Evolutionary conservation across 2,888 invertebrate genomes (phyloP), one percentile per base, ranked within the genome.

Genomic region (Arge pagana): DNA sequence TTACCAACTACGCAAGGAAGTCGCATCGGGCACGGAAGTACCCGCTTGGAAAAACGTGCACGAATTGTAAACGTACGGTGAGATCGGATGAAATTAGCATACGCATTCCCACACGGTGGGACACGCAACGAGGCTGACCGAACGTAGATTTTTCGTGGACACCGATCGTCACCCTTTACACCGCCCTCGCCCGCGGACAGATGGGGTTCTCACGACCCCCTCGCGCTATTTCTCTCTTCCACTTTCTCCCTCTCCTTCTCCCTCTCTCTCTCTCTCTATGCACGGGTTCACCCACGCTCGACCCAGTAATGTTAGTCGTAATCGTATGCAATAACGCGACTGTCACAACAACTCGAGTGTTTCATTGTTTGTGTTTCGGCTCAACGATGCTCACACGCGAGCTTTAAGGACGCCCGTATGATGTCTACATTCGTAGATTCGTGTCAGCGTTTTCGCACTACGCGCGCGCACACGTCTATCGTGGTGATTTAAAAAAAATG

Each of bases 101-200:
- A 62, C 63, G 62, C 68, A 72, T 72, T 72, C 70, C 72, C 72
- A 70, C 68, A 68, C 63, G 61, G 59, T 40, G 11, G 37, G 37
- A 18, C 7, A 13, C n/a, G 5, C 24, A 56, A 59, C 51, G 54
- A 40, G 45, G 10, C n/a, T 45, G 33, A 45, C 23, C 45, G 45
- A 23, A 15, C 11, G 35, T 5, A 16, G 33, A 23, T 45, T 45
- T 33, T 62, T 61, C 63, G 66, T 66, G 68, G 71, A 70, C 72
- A 72, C 64, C 74, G 75, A 75, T 75, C 73, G 19, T 67, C 71
- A 72, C 71, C 72, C 71, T 71, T n/a, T n/a, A n/a, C 50, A 45
- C 71, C 62, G 61, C 65, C 56, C 57, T 48, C 59, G 50, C 53
- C 55, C 53, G 37, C 41, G 26, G 62, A 60, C 72, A 71, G 71